phyloP scores from a whole-genome alignment of 2,797 vertebrate species.

The Oophaga sylvatica region DNA sequence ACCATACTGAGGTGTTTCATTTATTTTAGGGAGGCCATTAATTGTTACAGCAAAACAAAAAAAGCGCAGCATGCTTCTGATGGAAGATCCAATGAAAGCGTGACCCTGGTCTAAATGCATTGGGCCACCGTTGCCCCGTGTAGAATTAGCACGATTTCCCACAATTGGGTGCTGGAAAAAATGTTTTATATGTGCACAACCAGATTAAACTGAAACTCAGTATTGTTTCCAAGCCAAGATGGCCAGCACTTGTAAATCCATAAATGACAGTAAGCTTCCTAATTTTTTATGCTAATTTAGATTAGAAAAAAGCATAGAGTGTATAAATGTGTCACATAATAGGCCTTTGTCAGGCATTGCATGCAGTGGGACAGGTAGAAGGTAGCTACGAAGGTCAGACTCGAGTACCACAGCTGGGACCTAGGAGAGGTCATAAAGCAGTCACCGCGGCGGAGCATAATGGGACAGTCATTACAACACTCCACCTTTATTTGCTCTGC shows the following conservation, averaged over 20 bases:
- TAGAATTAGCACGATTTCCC: background rate
- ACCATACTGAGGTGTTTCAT: too few relatives aligned
- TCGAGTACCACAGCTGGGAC: background rate
- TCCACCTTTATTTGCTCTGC: conserved; percentile 15
- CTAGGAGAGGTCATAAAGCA: background rate
- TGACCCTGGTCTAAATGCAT: too few relatives aligned
- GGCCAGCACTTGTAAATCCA: background rate
- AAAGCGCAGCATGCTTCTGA: too few relatives aligned
- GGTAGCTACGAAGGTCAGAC: background rate
- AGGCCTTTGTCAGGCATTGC: background rate
- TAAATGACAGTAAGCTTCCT: background rate
- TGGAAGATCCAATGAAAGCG: too few relatives aligned
- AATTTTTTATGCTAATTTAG: background rate
- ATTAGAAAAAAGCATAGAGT: background rate
- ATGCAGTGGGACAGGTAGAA: background rate
- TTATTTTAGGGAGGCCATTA: too few relatives aligned
- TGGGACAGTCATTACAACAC: background rate
- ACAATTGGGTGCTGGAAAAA: background rate
- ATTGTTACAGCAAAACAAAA: too few relatives aligned
- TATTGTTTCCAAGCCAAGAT: background rate
- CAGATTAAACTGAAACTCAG: background rate
- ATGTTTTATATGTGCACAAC: background rate
- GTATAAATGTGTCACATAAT: background rate
- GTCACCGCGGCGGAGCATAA: background rate
- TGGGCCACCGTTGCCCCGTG: background rate